phyloP scores from a whole-genome alignment of 1,140 invertebrate species.

The Ridgeia piscesae region DNA sequence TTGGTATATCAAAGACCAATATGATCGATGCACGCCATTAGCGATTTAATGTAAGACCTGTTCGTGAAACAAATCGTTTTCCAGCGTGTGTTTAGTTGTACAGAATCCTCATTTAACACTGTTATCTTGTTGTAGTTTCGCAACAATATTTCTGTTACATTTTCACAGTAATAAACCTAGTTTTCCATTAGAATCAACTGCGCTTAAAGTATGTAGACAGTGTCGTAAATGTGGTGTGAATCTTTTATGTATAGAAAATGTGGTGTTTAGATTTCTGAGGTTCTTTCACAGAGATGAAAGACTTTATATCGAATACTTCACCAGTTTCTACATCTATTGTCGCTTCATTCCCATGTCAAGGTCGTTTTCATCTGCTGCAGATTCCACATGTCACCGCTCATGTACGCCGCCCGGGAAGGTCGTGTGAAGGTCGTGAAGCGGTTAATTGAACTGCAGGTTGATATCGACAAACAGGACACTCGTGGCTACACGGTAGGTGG shows the following conservation, averaged over 20 bases:
- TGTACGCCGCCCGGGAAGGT: slow-evolving; percentile 54
- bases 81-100: background rate
- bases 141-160: background rate
- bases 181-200: background rate
- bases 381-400: background rate
- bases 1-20: too few species aligned
- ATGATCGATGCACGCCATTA: background rate
- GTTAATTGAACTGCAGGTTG: slow-evolving; percentile 46
- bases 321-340: background rate
- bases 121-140: background rate
- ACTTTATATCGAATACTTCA: background rate
- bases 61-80: background rate
- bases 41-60: background rate
- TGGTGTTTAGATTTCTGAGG: too few species aligned
- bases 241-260: background rate
- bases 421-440: slow-evolving; percentile 38
- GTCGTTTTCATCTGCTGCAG: background rate
- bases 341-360: background rate
- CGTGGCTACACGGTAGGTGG: slow-evolving; percentile 53
- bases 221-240: too few species aligned
- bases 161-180: background rate
- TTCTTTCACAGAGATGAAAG: background rate
- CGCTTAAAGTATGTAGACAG: background rate
- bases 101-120: background rate
- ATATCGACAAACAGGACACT: slow-evolving; percentile 51